Conservation (phyloP, 1,140 invertebrate species). For the Aphelenchoides fujianensis region DNA sequence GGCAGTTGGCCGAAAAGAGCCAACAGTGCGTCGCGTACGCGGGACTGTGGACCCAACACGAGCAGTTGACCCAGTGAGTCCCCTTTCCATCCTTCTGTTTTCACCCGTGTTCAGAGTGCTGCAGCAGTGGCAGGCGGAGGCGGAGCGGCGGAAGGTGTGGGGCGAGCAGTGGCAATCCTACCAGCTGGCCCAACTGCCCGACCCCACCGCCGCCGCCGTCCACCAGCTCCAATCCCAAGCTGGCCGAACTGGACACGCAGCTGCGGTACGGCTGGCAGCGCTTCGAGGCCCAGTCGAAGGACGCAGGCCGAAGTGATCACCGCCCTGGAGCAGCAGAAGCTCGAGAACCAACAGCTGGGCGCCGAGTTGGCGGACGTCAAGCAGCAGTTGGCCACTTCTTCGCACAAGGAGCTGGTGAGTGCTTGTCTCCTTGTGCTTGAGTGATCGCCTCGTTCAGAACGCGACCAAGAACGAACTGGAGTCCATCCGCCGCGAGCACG, state of each 20-base stretch:
- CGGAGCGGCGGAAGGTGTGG: slow-evolving; percentile 52
- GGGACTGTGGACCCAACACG: slow-evolving; percentile 34
- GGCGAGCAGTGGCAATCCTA: slow-evolving; percentile 58
- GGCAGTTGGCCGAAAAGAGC: slow-evolving; percentile 28
- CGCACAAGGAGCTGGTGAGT: slow-evolving; percentile 18
- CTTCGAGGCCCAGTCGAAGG: slow-evolving; percentile 49
- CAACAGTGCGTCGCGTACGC: slow-evolving; percentile 23
- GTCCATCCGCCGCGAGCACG: slow-evolving; percentile 79
- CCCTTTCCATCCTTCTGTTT: not conserved
- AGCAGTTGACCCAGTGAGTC: slow-evolving; percentile 39
- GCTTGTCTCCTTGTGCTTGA: not conserved
- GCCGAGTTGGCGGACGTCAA: slow-evolving; percentile 18
- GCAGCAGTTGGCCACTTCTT: slow-evolving; percentile 3
- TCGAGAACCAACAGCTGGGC: not conserved
- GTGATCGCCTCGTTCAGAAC: slow-evolving; percentile 14
- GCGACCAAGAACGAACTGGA: slow-evolving; percentile 68
- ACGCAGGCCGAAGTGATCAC: slow-evolving; percentile 23
- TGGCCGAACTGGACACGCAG: slow-evolving; percentile 49
- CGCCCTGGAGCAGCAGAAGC: slow-evolving; percentile 14
- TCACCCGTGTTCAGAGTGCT: slow-evolving; percentile 30
- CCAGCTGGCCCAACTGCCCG: slow-evolving; percentile 52
- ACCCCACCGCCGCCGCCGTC: slow-evolving; percentile 45
- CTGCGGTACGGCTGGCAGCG: slow-evolving; percentile 55
- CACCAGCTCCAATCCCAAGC: slow-evolving; percentile 41
- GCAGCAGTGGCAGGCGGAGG: slow-evolving; percentile 58